These are phyloP conservation scores for Mesorhabditis sp. DNA, from an alignment of 2,888 invertebrate species.

Conservation along the genomic window DNA sequence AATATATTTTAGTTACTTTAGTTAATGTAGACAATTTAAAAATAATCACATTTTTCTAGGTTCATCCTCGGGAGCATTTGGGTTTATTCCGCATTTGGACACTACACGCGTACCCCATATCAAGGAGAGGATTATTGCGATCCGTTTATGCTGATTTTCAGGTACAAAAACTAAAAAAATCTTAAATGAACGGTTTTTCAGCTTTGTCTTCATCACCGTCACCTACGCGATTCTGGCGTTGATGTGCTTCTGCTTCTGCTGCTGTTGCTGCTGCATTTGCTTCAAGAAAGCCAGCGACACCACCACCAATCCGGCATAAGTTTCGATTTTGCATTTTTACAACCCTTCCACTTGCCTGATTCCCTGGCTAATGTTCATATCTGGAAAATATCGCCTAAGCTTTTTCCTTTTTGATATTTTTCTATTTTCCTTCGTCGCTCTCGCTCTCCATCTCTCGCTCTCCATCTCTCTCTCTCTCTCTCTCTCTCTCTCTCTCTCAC, in stretches of 20 bases:
- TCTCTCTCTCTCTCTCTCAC: constrained; percentile 9
- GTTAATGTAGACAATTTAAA: not conserved
- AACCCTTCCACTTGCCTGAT: too few relatives aligned
- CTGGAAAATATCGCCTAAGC: too few relatives aligned
- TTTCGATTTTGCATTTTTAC: too few relatives aligned
- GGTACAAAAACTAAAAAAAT: not conserved
- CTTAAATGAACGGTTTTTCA: constrained; percentile 13
- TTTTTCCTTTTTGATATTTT: too few relatives aligned
- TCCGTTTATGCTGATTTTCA: constrained; percentile 13
- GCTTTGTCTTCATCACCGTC: constrained; percentile 24
- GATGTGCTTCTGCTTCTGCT: constrained; percentile 23
- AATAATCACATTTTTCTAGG: constrained; percentile 15
- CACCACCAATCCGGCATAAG: not conserved
- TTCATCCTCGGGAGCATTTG: constrained; percentile 30
- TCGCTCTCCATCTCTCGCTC: constrained; percentile 6
- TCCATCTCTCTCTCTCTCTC: constrained; percentile 8
- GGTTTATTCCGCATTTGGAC: constrained; percentile 18
- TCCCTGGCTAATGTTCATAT: too few relatives aligned
- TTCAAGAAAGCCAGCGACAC: constrained; percentile 9
- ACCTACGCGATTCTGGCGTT: constrained; percentile 20
- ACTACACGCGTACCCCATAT: not conserved
- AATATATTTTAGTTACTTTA: not conserved
- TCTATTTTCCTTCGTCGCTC: not conserved
- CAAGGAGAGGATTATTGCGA: constrained; percentile 12
- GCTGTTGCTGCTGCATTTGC: constrained; percentile 32